Conservation (phyloP, 2,888 invertebrate species). For the Standfussiana lucernea region DNA sequence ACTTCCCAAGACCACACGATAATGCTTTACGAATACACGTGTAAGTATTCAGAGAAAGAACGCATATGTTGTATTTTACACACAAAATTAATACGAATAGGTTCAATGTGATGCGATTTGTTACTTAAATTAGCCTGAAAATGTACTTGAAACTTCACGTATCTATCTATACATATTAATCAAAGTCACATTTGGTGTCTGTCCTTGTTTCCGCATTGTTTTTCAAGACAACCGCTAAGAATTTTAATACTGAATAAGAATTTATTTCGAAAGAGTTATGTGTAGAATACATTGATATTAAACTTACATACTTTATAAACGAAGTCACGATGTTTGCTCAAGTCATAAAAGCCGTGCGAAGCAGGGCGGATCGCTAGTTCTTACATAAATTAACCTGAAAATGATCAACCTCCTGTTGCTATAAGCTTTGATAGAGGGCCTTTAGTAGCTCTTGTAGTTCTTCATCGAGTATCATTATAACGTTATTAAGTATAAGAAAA, state of each 20-base stretch:
- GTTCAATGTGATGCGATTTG: conserved; percentile 22
- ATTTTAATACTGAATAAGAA: neutral
- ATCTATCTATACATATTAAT: too few species aligned
- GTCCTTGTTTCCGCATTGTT: neutral
- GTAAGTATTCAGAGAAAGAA: neutral
- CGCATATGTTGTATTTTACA: too few species aligned
- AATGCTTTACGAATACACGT: conserved; percentile 19
- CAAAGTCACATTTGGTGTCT: too few species aligned
- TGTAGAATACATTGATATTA: neutral
- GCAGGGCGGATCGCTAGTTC: neutral
- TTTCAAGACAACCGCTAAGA: neutral
- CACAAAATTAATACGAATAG: neutral
- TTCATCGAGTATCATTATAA: conserved; percentile 34
- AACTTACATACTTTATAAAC: neutral
- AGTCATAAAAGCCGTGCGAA: neutral
- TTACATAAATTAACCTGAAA: conserved; percentile 25
- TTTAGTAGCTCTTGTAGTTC: conserved; percentile 36
- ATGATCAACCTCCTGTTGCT: conserved; percentile 20
- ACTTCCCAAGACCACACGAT: conserved; percentile 19
- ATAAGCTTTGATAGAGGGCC: conserved; percentile 35
- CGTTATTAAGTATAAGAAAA: conserved; percentile 19
- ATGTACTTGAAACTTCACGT: neutral
- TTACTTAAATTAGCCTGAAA: conserved; percentile 16
- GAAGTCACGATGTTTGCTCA: neutral
- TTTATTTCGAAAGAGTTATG: neutral